Percentiles rank a stretch among this genome's conserved stretches.
Conservation (phyloP, 2,113 vertebrate species). For the Porphyrio hochstetteri region DNA sequence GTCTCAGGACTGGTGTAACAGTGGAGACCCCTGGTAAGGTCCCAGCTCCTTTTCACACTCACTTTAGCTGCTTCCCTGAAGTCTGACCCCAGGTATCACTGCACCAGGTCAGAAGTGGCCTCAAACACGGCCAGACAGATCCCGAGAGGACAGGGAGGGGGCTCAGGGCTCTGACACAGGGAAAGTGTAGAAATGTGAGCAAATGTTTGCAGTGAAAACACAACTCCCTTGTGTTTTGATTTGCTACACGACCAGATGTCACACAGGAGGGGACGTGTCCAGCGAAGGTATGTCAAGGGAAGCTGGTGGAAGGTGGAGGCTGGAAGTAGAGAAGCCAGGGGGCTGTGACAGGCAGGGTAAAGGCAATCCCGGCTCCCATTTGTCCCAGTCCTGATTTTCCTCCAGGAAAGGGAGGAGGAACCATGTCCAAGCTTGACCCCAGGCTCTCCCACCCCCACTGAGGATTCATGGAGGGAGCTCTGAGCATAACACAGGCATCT, state of each 20-base stretch:
- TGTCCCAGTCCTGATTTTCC: background rate
- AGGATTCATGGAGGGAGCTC: background rate
- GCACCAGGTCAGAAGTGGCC: background rate
- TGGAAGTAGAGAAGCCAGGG: background rate
- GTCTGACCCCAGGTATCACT: background rate
- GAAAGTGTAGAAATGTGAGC: background rate
- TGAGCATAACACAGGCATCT: accelerated
- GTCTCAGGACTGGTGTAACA: accelerated
- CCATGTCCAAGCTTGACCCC: background rate
- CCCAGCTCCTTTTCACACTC: accelerated
- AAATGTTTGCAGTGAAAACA: background rate
- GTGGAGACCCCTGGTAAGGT: background rate
- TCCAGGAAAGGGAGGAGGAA: background rate
- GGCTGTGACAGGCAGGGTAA: background rate
- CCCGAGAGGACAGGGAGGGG: background rate
- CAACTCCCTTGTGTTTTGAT: background rate
- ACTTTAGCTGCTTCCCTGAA: background rate
- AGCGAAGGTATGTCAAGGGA: accelerated
- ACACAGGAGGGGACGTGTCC: accelerated
- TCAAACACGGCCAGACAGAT: background rate
- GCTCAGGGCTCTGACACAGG: background rate
- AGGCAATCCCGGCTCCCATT: background rate
- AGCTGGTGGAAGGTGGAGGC: background rate
- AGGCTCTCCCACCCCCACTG: background rate
- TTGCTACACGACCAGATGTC: background rate